These are phyloP conservation scores for Theodoxus fluviatilis DNA, from an alignment of 2,888 invertebrate genomes.

Conservation along the genomic window DNA sequence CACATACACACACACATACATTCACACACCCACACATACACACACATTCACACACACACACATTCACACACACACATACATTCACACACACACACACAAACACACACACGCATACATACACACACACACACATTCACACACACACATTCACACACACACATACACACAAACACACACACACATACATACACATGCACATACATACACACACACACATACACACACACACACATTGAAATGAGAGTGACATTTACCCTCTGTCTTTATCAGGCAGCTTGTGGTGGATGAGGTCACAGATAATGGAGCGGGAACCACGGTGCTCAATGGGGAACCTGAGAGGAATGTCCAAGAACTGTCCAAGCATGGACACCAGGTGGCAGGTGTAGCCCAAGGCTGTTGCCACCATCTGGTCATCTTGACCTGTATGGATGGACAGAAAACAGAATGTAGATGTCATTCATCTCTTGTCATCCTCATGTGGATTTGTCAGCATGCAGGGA, in stretches of 20 bases:
- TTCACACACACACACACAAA: conserved; percentile 61
- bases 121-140: neutral
- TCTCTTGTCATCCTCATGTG: neutral
- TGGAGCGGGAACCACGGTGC: conserved; percentile 82
- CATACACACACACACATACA: neutral
- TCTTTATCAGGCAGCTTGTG: conserved; percentile 72
- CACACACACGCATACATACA: conserved; percentile 28
- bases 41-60: conserved; percentile 58
- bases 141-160: neutral
- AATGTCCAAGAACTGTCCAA: conserved; percentile 82
- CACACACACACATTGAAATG: neutral
- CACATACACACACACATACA: neutral
- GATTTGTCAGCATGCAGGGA: neutral
- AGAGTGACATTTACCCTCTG: conserved; percentile 64
- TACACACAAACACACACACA: neutral
- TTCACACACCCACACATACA: neutral
- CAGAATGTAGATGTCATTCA: neutral
- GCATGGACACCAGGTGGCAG: conserved; percentile 82
- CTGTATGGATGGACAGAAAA: conserved; percentile 51
- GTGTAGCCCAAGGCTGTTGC: conserved; percentile 88
- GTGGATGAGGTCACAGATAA: conserved; percentile 81
- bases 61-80: conserved; percentile 62
- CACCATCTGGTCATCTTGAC: conserved; percentile 75
- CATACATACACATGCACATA: neutral
- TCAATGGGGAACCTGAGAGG: conserved; percentile 85